Evolutionary conservation across 2,113 vertebrate genomes (phyloP).

Genomic region (Caloenas nicobarica): DNA sequence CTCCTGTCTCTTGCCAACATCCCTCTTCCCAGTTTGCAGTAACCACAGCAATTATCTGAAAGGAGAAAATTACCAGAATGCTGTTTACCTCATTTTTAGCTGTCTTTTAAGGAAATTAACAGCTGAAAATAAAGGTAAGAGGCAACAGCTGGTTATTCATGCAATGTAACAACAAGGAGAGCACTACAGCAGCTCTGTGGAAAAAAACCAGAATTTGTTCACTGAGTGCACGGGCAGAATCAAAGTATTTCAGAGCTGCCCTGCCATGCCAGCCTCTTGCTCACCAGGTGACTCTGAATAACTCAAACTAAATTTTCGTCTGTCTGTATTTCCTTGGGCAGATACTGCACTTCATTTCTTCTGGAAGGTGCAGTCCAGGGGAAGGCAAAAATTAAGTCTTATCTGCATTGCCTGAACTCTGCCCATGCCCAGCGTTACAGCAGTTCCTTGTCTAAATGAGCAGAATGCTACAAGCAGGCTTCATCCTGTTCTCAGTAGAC

Average conservation of each 20-base stretch:
- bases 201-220: neutral
- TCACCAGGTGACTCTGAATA: neutral
- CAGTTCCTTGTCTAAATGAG: neutral
- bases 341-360: neutral
- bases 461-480: neutral
- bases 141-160: neutral
- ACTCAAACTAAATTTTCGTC: neutral
- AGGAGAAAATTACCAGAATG: neutral
- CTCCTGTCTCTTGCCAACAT: neutral
- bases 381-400: neutral
- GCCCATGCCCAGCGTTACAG: neutral
- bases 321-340: neutral
- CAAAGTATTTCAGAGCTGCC: neutral
- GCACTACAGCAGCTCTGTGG: neutral
- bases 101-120: neutral
- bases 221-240: neutral
- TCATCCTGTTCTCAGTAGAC: neutral
- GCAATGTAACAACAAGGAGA: neutral
- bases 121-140: neutral
- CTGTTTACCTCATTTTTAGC: neutral
- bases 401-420: neutral
- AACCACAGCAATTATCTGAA: neutral
- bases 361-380: neutral
- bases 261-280: neutral
- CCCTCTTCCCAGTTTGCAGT: neutral